These are phyloP conservation scores for Todus mexicanus DNA, from an alignment of 2,797 vertebrate genomes.

Conservation along the genomic window DNA sequence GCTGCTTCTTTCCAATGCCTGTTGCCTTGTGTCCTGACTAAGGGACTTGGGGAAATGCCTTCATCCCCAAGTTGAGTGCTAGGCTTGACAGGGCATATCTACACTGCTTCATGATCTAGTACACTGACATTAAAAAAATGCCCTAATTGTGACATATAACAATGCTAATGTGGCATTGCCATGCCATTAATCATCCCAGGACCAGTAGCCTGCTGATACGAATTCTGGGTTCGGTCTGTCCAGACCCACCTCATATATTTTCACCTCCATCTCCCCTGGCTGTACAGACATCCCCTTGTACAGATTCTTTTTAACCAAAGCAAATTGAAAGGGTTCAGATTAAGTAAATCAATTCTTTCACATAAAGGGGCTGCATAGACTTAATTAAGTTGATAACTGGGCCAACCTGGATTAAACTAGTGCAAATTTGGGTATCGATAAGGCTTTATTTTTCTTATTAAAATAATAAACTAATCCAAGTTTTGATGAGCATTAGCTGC, in stretches of 20 bases:
- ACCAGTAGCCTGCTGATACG: background rate
- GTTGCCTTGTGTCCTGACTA: background rate
- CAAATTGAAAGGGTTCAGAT: background rate
- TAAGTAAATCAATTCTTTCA: conserved; percentile 15
- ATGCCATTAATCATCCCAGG: background rate
- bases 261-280: background rate
- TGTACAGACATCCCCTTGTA: background rate
- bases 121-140: background rate
- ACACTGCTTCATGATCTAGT: background rate
- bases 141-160: background rate
- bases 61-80: background rate
- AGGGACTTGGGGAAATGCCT: background rate
- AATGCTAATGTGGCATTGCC: background rate
- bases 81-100: background rate
- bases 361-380: background rate
- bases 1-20: background rate
- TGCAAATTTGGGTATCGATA: background rate
- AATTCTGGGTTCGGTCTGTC: background rate
- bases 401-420: conserved; percentile 19
- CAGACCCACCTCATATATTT: background rate
- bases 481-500: background rate
- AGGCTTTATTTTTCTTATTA: background rate
- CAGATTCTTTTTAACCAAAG: conserved; percentile 2
- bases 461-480: background rate
- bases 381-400: conserved; percentile 40